Evolutionary conservation across 2,113 vertebrate genomes (phyloP).

Genomic region (Loxodonta africana): DNA sequence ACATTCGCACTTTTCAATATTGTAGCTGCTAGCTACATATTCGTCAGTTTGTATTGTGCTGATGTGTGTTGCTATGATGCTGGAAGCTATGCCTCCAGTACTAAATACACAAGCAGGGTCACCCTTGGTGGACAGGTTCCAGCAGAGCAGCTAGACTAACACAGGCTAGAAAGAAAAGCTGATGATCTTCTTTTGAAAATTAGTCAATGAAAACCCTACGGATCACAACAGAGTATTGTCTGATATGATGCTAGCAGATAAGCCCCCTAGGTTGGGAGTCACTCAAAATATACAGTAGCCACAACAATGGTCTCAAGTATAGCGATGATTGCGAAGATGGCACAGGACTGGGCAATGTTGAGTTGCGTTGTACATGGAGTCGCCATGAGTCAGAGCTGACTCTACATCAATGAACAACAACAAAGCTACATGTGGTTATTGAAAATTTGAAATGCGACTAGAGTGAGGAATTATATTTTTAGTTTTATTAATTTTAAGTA

Average conservation of each 20-base stretch:
- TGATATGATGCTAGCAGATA: no score
- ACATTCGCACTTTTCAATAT: rapidly evolving
- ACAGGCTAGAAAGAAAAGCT: neutral
- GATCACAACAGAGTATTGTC: no score
- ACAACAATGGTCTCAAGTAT: neutral
- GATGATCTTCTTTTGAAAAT: neutral
- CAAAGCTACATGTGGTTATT: neutral
- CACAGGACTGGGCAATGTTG: neutral
- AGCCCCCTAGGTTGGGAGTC: no score
- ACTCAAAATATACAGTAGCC: no score
- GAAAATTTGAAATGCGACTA: neutral
- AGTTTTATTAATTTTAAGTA: neutral
- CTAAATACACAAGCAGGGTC: neutral
- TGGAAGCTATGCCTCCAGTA: no score
- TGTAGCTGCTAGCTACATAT: neutral
- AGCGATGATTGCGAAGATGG: neutral
- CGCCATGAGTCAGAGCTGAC: neutral
- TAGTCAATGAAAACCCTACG: neutral
- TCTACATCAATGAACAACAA: no score
- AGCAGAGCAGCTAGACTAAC: neutral
- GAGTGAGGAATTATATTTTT: neutral
- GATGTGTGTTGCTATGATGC: no score
- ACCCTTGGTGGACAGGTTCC: neutral
- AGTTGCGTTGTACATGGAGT: neutral
- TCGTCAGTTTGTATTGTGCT: no score